Evolutionary conservation across 2,888 invertebrate genomes (phyloP), one percentile per base, ranked within the genome.

Genomic region (Phalera bucephala): DNA sequence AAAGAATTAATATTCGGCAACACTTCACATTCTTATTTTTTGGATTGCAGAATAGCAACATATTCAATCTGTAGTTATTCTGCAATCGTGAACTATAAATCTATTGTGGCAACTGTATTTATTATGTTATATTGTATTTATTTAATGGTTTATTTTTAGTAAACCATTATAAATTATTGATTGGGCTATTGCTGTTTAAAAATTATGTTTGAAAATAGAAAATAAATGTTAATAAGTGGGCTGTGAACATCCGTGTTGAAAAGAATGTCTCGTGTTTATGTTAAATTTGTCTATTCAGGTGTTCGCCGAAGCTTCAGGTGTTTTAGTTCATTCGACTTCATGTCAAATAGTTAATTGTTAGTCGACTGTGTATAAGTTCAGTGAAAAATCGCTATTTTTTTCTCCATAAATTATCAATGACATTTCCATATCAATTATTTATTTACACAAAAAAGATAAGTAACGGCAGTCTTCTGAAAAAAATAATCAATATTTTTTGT

Each of bases 1-100:
- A 58, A 85, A 78, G 77, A 85, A 82, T 80, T 79, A 72, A 74
- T 87, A 86, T 87, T 87, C 87, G 75, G 89, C 89, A 89, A 89
- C 89, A 89, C 88, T 88, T 88, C 88, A 88, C 87, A 88, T 87
- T 86, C 86, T 46, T 57, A 17, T 17, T 29, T 27, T 20, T 46
- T 47, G 42, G 51, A 71, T 70, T 72, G 66, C 67, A 68, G 66
- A 65, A 68, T 52, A 64, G 51, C 40, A 48, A 48, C 43, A 49
- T 52, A 45, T 39, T 36, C 43, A 19, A 17, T 15, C 40, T 40
- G 51, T 55, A 49, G 43, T 60, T 64, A 61, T 61, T 65, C 63
- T 68, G 64, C 64, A 72, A 71, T 54, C 42, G 48, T 66, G 57
- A 74, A 73, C 79, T 85, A 79, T 84, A 79, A 80, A 77, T 67